Evolutionary conservation across 2,113 vertebrate species (phyloP).

Genomic region (Amblyornis subalaris): DNA sequence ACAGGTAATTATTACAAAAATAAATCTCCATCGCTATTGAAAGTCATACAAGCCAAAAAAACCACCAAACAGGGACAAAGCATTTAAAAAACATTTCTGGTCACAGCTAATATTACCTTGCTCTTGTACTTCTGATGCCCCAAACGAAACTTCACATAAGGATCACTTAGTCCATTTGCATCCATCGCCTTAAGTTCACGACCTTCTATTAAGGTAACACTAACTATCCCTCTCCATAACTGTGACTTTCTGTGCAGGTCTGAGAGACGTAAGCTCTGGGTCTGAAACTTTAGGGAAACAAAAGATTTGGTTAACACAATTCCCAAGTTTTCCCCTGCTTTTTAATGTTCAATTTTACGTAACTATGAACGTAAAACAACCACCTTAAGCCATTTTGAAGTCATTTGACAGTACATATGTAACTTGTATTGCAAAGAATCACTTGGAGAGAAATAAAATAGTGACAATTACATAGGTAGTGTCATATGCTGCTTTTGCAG

Average conservation of each 20-base stretch:
- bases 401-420: background rate
- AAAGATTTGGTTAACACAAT: slow-evolving; percentile 1
- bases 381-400: background rate
- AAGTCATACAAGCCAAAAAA: background rate
- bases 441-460: background rate
- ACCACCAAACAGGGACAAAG: background rate
- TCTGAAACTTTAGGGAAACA: slow-evolving; percentile 75
- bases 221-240: slow-evolving; percentile 95
- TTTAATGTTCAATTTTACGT: background rate
- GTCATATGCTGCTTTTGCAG: background rate
- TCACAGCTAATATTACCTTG: slow-evolving; percentile 78
- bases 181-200: slow-evolving; percentile 90
- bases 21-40: background rate
- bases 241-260: slow-evolving; percentile 91
- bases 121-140: slow-evolving; percentile 98
- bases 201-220: slow-evolving; percentile 91
- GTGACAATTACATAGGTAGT: background rate
- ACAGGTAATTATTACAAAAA: background rate
- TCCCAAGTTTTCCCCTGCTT: background rate
- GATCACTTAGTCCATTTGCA: slow-evolving; percentile 89
- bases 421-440: background rate
- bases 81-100: fast-evolving
- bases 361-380: background rate
- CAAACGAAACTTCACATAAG: slow-evolving; percentile 92
- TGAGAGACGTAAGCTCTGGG: slow-evolving; percentile 89